phyloP scores from a whole-genome alignment of 2,888 invertebrate genomes.

The Dorcus parallelipipedus region DNA sequence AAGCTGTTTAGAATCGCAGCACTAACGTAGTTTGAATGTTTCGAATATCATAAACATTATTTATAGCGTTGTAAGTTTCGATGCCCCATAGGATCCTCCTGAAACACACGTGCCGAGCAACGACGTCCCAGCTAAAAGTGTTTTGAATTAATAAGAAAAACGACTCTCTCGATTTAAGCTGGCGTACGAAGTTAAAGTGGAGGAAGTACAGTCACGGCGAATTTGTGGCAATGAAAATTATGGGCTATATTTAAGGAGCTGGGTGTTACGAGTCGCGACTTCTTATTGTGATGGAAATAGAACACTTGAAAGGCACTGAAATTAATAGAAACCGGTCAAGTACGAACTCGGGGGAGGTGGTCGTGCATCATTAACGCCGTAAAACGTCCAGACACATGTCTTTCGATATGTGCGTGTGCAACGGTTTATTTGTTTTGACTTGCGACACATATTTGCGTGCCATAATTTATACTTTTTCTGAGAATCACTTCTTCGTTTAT shows the following conservation, averaged over 20 bases:
- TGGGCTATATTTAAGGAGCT: constrained; percentile 31
- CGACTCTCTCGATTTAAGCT: constrained; percentile 36
- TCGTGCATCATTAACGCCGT: constrained; percentile 21
- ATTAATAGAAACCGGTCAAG: constrained; percentile 16
- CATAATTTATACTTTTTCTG: neutral
- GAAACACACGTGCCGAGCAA: constrained; percentile 1
- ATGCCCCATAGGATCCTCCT: neutral
- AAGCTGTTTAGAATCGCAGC: no score
- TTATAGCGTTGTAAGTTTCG: neutral
- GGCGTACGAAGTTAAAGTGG: constrained; percentile 28
- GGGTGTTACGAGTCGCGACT: constrained; percentile 27
- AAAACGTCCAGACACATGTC: constrained; percentile 3
- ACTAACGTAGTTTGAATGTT: no score
- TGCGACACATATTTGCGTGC: neutral
- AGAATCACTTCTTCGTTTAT: constrained; percentile 7
- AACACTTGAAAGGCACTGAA: constrained; percentile 21
- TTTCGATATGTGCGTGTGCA: neutral
- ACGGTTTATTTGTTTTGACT: neutral
- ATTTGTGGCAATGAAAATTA: constrained; percentile 38
- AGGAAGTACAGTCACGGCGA: constrained; percentile 41
- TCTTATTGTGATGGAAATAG: constrained; percentile 27
- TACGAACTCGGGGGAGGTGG: constrained; percentile 19
- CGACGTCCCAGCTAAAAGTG: constrained; percentile 7
- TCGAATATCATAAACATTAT: neutral
- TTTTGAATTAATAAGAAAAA: constrained; percentile 44